Evolutionary conservation across 37 sponge, comb jelly and placozoan genomes (phyloP), one percentile per base, ranked within the genome.

Genomic region (Bolinopsis microptera): DNA sequence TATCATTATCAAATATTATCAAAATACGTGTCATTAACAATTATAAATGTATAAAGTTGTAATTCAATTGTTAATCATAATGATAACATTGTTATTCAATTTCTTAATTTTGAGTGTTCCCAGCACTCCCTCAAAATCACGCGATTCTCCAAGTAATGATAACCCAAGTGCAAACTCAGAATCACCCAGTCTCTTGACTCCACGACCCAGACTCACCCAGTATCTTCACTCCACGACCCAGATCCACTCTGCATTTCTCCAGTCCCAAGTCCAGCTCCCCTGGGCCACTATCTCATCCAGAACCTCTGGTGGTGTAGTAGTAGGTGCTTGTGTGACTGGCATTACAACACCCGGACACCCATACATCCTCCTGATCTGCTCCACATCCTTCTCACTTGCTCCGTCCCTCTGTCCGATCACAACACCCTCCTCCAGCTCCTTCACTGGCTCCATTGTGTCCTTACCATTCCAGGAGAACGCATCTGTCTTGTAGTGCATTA

Each of bases 321-420:
- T 48, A 18, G 61, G 61, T 5, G 61, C 9, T 13, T 48, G 61
- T 18, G 61, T 48, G 5, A 13, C 13, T 13, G 61, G 61, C 13
- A 48, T 48, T 18, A 48, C 61, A 48, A 5, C 75, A 24, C 5
- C n/a, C 26, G 31, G 38, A 40, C 90, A 86, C 61, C 90, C 90
- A 48, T 86, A 86, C 90, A 86, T 86, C 30, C 41, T 9, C 90
- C 90, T 2, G n/a, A 86, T 40, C 90, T 86, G 90, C 61, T 86
- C 61, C 61, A 86, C 61, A 27, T 86, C 90, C 41, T n/a, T 13
- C 31, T 86, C 48, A n/a, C 90, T 86, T 1, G 35, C 90, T 1
- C 90, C 61, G 0, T 34, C 90, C 28, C 90, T 86, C 90, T 86
- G 90, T 40, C 90, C 90, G 1, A 86, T 86, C 41, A n/a, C 90